phyloP scores from a whole-genome alignment of 2,888 invertebrate genomes.

The Tholera decimalis region DNA sequence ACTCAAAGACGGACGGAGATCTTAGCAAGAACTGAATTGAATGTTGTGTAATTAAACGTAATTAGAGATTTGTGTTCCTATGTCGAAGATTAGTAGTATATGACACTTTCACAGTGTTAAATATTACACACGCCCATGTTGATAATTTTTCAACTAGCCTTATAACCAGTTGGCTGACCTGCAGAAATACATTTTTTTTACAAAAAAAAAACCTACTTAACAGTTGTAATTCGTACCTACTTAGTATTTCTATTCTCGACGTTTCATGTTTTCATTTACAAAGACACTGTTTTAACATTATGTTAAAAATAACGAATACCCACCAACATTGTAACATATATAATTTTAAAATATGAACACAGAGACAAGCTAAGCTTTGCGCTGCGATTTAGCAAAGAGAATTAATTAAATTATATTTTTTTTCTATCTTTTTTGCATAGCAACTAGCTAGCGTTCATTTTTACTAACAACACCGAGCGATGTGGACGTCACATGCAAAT shows the following conservation, averaged over 20 bases:
- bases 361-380: conserved; percentile 59
- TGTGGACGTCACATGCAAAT: conserved; percentile 80
- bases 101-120: neutral
- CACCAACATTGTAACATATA: conserved; percentile 52
- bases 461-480: conserved; percentile 65
- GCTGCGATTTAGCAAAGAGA: conserved; percentile 63
- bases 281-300: conserved; percentile 13
- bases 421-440: conserved; percentile 51
- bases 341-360: conserved; percentile 62
- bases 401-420: conserved; percentile 60
- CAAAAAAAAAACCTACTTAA: neutral
- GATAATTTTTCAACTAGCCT: too few species aligned
- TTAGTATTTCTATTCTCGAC: neutral
- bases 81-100: neutral
- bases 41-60: neutral
- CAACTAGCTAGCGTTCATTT: conserved; percentile 68
- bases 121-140: too few species aligned
- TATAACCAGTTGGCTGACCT: too few species aligned
- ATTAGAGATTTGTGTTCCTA: neutral
- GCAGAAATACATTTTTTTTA: neutral
- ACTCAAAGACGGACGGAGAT: conserved; percentile 32
- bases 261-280: conserved; percentile 1
- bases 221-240: neutral
- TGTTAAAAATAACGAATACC: conserved; percentile 22
- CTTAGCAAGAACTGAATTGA: conserved; percentile 20